Evolutionary conservation across 2,888 invertebrate genomes (phyloP).

Genomic region (Trypoxylon attenuatum): DNA sequence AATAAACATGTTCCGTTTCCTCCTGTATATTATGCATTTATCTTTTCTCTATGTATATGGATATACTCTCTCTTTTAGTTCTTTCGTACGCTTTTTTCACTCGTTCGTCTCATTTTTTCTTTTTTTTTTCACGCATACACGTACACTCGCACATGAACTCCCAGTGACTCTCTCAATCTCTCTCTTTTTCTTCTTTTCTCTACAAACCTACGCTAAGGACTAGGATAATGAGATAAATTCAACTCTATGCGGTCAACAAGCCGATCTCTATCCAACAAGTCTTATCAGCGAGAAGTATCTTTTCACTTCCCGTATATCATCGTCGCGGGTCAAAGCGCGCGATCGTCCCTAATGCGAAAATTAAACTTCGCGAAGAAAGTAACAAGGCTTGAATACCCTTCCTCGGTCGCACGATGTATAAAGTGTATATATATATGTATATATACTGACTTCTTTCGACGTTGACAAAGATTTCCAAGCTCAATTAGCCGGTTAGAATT

Average conservation of each 20-base stretch:
- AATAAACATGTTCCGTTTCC: neutral
- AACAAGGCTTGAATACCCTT: constrained; percentile 18
- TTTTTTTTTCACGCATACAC: too few species aligned
- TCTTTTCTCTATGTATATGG: neutral
- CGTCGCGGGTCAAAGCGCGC: neutral
- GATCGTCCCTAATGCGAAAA: neutral
- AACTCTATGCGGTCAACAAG: constrained; percentile 50
- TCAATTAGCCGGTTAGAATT: too few species aligned
- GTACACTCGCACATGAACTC: too few species aligned
- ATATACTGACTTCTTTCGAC: too few species aligned
- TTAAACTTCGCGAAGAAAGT: constrained; percentile 6
- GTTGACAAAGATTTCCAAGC: too few species aligned
- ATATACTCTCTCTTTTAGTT: neutral
- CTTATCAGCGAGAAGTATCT: neutral
- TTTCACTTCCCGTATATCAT: neutral
- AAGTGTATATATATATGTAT: too few species aligned
- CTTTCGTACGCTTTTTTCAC: neutral
- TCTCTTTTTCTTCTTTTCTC: neutral
- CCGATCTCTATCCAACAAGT: constrained; percentile 27
- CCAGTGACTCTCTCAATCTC: neutral
- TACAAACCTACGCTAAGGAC: constrained; percentile 45
- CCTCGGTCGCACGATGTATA: too few species aligned
- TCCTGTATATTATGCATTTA: neutral
- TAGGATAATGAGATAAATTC: constrained; percentile 48
- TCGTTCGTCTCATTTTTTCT: neutral